phyloP scores from a whole-genome alignment of 2,113 vertebrate species.

The Muntiacus reevesi region DNA sequence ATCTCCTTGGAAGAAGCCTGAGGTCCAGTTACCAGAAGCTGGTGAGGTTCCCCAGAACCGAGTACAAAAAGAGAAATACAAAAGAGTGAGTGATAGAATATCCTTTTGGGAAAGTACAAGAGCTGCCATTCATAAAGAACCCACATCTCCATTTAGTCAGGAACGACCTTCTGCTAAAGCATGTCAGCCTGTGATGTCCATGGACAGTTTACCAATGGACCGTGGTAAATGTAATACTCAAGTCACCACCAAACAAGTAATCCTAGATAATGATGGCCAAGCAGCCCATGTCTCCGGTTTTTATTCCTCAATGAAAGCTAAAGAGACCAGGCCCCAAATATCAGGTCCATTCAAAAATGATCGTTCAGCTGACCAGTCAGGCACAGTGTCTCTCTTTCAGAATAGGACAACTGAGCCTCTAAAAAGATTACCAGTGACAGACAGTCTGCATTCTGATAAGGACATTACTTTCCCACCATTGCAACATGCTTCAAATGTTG shows the following conservation, averaged over 20 bases:
- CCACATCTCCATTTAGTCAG: not conserved
- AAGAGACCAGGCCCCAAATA: slow-evolving; percentile 25
- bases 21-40: slow-evolving; percentile 14
- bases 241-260: slow-evolving; percentile 52
- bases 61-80: slow-evolving; percentile 65
- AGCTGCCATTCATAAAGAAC: slow-evolving; percentile 56
- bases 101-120: slow-evolving; percentile 91
- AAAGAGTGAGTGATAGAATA: slow-evolving; percentile 88
- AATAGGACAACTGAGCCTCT: slow-evolving; percentile 33
- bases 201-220: not conserved
- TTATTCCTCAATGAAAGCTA: slow-evolving; percentile 39
- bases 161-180: not conserved
- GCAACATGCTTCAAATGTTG: slow-evolving; percentile 66
- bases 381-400: not conserved
- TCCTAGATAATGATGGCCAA: slow-evolving; percentile 45
- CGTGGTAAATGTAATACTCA: slow-evolving; percentile 45
- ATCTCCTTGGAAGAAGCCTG: slow-evolving; percentile 15
- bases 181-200: not conserved
- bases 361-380: slow-evolving; percentile 8
- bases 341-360: slow-evolving; percentile 59
- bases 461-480: not conserved
- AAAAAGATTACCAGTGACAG: not conserved
- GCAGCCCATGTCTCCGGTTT: slow-evolving; percentile 20
- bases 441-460: slow-evolving; percentile 59
- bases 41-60: slow-evolving; percentile 27